phyloP scores from a whole-genome alignment of 2,113 vertebrate species.

The Grallaria varia region DNA sequence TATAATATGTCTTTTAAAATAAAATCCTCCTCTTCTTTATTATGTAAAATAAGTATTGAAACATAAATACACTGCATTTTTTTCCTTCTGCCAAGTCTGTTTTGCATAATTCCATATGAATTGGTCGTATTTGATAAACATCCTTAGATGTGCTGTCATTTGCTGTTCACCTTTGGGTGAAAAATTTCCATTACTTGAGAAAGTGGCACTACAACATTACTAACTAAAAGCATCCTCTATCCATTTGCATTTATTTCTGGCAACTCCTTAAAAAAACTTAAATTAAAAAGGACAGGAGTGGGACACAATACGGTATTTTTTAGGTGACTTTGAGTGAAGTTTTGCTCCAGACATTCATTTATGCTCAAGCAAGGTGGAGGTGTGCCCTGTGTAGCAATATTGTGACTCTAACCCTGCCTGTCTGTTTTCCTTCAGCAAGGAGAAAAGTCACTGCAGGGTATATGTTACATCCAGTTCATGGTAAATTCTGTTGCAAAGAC shows the following conservation, averaged over 20 bases:
- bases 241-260: not conserved
- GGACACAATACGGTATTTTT: accelerated
- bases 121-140: not conserved
- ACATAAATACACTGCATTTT: not conserved
- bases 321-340: not conserved
- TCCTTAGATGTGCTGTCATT: not conserved
- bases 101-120: not conserved
- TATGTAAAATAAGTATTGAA: not conserved
- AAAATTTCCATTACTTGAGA: not conserved
- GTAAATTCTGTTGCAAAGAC: not conserved
- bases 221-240: not conserved
- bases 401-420: not conserved
- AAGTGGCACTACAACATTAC: not conserved
- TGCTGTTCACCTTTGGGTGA: not conserved
- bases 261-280: not conserved
- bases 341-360: not conserved
- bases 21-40: not conserved
- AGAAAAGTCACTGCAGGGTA: not conserved
- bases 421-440: not conserved
- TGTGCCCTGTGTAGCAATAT: not conserved
- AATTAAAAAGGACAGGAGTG: accelerated
- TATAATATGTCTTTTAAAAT: not conserved
- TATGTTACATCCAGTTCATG: not conserved
- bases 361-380: not conserved
- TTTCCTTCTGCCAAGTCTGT: not conserved